phyloP scores from a whole-genome alignment of 2,888 invertebrate species.

The Callimorpha dominula region DNA sequence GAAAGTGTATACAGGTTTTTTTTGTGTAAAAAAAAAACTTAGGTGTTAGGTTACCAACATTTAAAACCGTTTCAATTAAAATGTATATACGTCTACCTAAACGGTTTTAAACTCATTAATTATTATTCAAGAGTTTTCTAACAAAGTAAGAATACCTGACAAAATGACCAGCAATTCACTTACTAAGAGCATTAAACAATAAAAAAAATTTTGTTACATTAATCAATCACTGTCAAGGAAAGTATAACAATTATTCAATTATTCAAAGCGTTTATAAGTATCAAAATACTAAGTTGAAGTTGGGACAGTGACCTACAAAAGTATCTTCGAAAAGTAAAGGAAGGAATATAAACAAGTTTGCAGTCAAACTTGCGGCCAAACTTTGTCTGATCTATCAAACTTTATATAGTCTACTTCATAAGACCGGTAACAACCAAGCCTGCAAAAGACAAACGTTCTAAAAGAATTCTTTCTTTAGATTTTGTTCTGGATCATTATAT shows the following conservation, averaged over 20 bases:
- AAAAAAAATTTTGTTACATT: constrained; percentile 5
- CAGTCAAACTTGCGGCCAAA: constrained; percentile 10
- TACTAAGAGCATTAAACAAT: constrained; percentile 5
- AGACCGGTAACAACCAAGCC: background rate
- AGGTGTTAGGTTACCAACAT: background rate
- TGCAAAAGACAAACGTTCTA: too few relatives aligned
- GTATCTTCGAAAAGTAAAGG: constrained; percentile 17
- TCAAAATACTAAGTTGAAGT: constrained; percentile 7
- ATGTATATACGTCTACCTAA: background rate
- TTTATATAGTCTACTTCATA: background rate
- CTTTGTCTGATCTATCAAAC: background rate
- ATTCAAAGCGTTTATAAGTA: constrained; percentile 12
- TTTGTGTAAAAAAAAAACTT: background rate
- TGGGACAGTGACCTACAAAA: constrained; percentile 8
- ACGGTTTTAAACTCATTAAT: background rate
- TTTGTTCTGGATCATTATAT: too few relatives aligned
- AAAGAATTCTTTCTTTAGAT: too few relatives aligned
- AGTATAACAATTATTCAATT: constrained; percentile 16
- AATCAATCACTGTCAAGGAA: constrained; percentile 15
- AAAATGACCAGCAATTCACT: constrained; percentile 3
- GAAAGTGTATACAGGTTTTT: background rate
- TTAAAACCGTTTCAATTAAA: too few relatives aligned
- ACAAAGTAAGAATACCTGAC: background rate
- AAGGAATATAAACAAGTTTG: constrained; percentile 37
- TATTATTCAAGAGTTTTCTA: constrained; percentile 1